These are phyloP conservation scores for Empis livida DNA, from an alignment of 2,888 invertebrate species.

Conservation along the genomic window DNA sequence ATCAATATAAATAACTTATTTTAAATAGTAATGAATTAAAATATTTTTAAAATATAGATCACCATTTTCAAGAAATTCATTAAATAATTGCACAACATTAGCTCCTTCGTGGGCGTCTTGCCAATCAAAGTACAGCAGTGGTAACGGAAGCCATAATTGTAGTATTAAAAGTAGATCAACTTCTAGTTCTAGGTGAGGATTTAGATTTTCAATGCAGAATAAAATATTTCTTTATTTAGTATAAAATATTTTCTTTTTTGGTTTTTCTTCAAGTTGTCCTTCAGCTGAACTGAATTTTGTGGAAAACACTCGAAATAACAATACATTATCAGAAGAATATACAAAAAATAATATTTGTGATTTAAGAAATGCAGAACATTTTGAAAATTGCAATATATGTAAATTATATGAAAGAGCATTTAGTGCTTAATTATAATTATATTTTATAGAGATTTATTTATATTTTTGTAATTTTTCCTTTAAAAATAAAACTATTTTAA, in stretches of 20 bases:
- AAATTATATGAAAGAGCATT: not conserved
- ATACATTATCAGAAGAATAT: not conserved
- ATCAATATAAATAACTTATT: no score
- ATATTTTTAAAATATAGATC: not conserved
- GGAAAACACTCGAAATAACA: not conserved
- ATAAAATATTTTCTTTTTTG: not conserved
- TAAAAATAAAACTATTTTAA: no score
- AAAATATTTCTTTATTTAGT: not conserved
- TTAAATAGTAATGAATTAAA: no score
- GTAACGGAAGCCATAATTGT: not conserved
- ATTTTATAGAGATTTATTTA: no score
- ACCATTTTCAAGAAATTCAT: not conserved
- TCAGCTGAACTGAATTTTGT: not conserved
- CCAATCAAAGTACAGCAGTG: no score
- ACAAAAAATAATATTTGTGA: not conserved
- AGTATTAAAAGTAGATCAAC: not conserved
- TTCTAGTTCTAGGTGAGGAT: not conserved
- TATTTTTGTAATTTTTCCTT: no score
- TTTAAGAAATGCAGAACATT: not conserved
- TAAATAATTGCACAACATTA: not conserved
- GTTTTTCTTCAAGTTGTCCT: not conserved
- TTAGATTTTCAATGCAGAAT: not conserved
- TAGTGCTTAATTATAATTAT: not conserved
- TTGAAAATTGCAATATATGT: not conserved
- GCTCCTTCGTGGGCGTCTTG: no score